Evolutionary conservation across 2,797 vertebrate genomes (phyloP).

Genomic region (Manis pentadactyla): DNA sequence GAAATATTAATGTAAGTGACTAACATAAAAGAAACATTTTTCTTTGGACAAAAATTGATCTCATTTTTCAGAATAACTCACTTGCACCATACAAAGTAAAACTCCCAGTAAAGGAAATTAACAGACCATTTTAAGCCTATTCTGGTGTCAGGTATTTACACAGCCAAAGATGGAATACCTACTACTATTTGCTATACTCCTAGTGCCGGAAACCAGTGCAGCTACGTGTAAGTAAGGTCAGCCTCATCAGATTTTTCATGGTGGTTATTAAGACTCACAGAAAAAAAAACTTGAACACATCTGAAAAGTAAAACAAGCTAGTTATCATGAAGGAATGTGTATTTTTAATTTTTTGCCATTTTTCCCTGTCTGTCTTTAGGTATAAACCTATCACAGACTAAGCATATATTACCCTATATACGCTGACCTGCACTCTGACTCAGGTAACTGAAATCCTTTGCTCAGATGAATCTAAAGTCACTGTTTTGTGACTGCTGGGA

Average conservation of each 20-base stretch:
- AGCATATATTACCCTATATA: background rate
- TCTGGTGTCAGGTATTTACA: slow-evolving; percentile 22
- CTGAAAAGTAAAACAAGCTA: slow-evolving; percentile 8
- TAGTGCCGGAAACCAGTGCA: background rate
- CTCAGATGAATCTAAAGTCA: background rate
- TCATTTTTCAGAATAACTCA: slow-evolving; percentile 13
- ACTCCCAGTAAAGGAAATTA: background rate
- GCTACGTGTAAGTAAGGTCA: background rate
- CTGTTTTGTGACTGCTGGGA: background rate
- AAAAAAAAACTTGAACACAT: background rate
- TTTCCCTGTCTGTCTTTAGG: background rate
- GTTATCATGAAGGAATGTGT: background rate
- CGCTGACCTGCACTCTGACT: background rate
- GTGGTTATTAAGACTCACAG: background rate
- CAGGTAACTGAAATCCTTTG: background rate
- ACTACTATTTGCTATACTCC: background rate
- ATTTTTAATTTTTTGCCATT: background rate
- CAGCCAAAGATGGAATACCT: background rate
- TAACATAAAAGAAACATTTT: slow-evolving; percentile 16
- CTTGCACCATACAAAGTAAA: background rate
- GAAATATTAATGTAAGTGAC: background rate
- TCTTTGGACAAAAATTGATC: slow-evolving; percentile 11
- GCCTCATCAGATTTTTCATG: background rate
- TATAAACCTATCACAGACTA: background rate
- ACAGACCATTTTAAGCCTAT: background rate